Conservation (phyloP, 2,888 invertebrate species). For the Noctua comes region DNA sequence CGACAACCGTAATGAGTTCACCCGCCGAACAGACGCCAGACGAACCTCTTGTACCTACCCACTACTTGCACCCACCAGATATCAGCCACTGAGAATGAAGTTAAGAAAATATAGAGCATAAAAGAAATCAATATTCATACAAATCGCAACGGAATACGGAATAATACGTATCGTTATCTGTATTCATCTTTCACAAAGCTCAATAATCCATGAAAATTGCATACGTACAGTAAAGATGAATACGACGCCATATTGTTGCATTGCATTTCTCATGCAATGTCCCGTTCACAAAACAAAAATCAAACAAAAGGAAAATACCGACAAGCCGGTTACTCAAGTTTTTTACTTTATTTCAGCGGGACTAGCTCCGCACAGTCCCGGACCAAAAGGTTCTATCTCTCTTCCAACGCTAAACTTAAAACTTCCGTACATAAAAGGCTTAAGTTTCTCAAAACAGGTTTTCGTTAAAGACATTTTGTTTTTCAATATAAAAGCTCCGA, state of each 20-base stretch:
- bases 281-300: constrained; percentile 89
- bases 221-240: constrained; percentile 75
- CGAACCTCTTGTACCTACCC: constrained; percentile 61
- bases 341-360: constrained; percentile 88
- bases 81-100: constrained; percentile 16
- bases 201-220: constrained; percentile 77
- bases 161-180: constrained; percentile 44
- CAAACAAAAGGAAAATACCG: constrained; percentile 89
- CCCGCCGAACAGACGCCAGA: constrained; percentile 75
- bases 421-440: constrained; percentile 88
- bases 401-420: constrained; percentile 83
- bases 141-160: constrained; percentile 34
- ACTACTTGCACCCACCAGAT: constrained; percentile 48
- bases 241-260: constrained; percentile 87
- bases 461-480: constrained; percentile 89
- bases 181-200: constrained; percentile 65
- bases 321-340: constrained; percentile 89
- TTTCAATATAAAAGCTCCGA: constrained; percentile 89
- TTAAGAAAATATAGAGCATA: constrained; percentile 25
- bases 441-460: constrained; percentile 89
- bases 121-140: constrained; percentile 34
- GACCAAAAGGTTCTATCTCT: constrained; percentile 84
- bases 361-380: constrained; percentile 73
- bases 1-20: constrained; percentile 89
- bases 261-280: constrained; percentile 90